Percentiles rank a stretch among this genome's conserved stretches.
Conservation (phyloP, 2,797 vertebrate species). For the Tamandua tetradactyla region DNA sequence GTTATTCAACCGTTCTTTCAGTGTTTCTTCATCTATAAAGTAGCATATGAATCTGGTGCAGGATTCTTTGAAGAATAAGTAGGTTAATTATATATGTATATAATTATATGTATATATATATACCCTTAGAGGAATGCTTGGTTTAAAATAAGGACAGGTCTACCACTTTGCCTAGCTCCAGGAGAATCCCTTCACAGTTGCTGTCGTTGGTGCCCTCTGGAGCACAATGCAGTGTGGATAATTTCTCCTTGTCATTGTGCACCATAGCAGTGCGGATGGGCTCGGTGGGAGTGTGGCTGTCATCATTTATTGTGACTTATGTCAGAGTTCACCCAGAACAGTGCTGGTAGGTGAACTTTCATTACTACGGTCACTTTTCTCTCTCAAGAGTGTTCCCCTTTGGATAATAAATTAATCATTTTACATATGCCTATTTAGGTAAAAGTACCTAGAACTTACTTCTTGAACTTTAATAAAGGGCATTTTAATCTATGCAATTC, state of each 20-base stretch:
- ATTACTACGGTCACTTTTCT: not conserved
- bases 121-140: not conserved
- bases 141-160: not conserved
- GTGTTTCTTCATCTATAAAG: not conserved
- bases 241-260: not conserved
- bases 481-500: constrained; percentile 31
- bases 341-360: not conserved
- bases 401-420: not conserved
- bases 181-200: no score
- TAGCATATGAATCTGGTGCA: not conserved
- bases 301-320: not conserved
- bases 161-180: not conserved
- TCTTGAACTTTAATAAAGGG: not conserved
- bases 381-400: not conserved
- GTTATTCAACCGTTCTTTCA: not conserved
- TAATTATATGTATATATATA: not conserved
- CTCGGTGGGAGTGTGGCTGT: not conserved
- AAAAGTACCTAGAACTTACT: not conserved
- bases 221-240: rapidly evolving
- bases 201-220: no score
- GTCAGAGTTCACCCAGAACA: not conserved
- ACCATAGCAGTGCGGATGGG: not conserved
- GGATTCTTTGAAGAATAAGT: not conserved
- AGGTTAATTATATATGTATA: not conserved
- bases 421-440: not conserved